A percentile compares a stretch with the other conserved stretches of the same genome.
Conservation (phyloP, 2,113 vertebrate genomes). For the Setophaga kirtlandii region DNA sequence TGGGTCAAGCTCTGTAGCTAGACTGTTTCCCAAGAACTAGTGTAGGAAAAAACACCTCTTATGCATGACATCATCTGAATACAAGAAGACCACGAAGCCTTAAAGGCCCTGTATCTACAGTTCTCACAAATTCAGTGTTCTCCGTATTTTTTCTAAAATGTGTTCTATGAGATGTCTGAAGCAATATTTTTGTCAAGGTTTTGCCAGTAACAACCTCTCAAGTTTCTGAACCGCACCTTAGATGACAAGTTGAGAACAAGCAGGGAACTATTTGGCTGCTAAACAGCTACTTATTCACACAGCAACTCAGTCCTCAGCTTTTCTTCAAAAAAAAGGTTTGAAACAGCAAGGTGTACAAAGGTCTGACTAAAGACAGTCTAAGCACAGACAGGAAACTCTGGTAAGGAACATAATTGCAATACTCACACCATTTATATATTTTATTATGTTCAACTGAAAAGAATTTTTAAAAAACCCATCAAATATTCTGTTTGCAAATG, state of each 20-base stretch:
- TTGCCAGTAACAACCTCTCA: not conserved
- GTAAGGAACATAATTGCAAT: not conserved
- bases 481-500: not conserved
- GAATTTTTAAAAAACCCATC: accelerated
- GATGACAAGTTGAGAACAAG: not conserved
- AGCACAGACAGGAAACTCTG: not conserved
- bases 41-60: not conserved
- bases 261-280: not conserved
- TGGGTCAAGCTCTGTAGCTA: not conserved
- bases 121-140: not conserved
- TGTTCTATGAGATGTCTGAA: not conserved
- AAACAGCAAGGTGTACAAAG: not conserved
- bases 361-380: not conserved
- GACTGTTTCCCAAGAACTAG: not conserved
- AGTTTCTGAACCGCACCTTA: not conserved
- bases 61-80: not conserved
- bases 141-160: not conserved
- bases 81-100: not conserved
- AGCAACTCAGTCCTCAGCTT: not conserved
- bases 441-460: not conserved
- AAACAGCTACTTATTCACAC: not conserved
- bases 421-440: not conserved
- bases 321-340: not conserved
- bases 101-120: not conserved
- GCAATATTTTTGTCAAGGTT: not conserved